Evolutionary conservation across 2,888 invertebrate genomes (phyloP).

Genomic region (Elegia similella): DNA sequence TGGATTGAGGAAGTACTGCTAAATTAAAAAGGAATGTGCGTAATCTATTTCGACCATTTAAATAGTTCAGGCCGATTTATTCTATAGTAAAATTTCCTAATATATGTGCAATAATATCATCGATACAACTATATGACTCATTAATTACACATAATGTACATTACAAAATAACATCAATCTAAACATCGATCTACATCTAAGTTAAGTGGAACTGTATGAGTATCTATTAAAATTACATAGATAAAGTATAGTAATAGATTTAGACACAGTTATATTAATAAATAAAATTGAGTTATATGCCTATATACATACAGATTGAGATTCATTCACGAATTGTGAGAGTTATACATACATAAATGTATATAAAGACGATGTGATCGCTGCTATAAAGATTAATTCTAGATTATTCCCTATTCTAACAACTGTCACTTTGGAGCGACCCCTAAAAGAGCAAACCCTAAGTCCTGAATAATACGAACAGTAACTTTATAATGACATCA

Average conservation of each 20-base stretch:
- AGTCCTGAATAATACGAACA: conserved; percentile 57
- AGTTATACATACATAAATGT: conserved; percentile 51
- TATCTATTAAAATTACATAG: conserved; percentile 38
- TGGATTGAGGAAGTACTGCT: conserved; percentile 62
- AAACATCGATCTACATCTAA: conserved; percentile 43
- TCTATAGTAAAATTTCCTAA: conserved; percentile 29
- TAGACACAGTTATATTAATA: conserved; percentile 56
- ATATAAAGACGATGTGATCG: conserved; percentile 49
- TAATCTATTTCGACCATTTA: conserved; percentile 31
- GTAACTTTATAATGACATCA: conserved; percentile 41
- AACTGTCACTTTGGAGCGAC: conserved; percentile 36
- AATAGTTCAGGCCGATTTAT: conserved; percentile 3
- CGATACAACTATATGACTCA: conserved; percentile 55
- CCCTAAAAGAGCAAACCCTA: conserved; percentile 39
- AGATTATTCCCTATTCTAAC: conserved; percentile 30
- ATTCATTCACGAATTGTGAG: conserved; percentile 60
- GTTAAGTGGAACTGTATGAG: conserved; percentile 58
- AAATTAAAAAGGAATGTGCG: conserved; percentile 67
- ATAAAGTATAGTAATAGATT: conserved; percentile 36
- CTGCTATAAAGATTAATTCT: conserved; percentile 36
- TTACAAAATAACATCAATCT: conserved; percentile 60
- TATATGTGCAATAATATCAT: conserved; percentile 55
- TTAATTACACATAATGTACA: conserved; percentile 54
- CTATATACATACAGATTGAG: conserved; percentile 66
- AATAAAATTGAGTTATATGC: conserved; percentile 56